A percentile compares a stretch with the other conserved stretches of the same genome.
These are phyloP conservation scores for Chelidonichthys spinosus DNA, from an alignment of 2,797 vertebrate species.

Conservation along the genomic window DNA sequence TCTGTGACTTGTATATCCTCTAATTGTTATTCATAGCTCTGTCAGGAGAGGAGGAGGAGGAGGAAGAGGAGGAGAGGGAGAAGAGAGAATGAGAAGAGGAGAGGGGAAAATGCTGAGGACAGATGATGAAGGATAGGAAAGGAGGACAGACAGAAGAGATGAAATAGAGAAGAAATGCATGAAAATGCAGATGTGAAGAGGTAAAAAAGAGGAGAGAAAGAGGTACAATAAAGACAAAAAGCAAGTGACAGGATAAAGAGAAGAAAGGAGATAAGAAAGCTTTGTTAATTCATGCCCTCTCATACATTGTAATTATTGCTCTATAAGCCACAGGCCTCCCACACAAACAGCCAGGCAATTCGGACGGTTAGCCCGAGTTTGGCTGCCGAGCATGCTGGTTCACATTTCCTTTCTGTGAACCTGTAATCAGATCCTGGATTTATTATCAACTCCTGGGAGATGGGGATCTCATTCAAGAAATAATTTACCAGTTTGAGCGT, in stretches of 20 bases:
- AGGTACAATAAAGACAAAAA: neutral
- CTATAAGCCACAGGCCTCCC: neutral
- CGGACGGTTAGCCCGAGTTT: neutral
- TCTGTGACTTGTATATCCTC: conserved; percentile 78
- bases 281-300: neutral
- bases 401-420: neutral
- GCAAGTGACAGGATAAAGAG: conserved; percentile 2
- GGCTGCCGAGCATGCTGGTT: neutral
- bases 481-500: neutral
- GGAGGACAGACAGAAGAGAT: conserved; percentile 34
- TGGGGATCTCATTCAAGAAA: neutral
- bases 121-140: conserved; percentile 27
- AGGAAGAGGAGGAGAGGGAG: conserved; percentile 16
- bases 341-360: neutral
- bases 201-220: conserved; percentile 13
- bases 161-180: conserved; percentile 30
- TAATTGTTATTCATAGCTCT: conserved; percentile 84
- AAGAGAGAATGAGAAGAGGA: conserved; percentile 43
- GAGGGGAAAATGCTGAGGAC: conserved; percentile 43
- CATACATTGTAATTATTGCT: neutral
- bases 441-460: neutral
- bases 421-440: neutral
- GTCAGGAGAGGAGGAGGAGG: conserved; percentile 62
- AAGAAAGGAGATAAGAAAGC: neutral
- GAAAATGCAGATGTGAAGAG: conserved; percentile 2